Evolutionary conservation across 2,797 vertebrate genomes (phyloP).

Genomic region (Zenarchopterus dispar): DNA sequence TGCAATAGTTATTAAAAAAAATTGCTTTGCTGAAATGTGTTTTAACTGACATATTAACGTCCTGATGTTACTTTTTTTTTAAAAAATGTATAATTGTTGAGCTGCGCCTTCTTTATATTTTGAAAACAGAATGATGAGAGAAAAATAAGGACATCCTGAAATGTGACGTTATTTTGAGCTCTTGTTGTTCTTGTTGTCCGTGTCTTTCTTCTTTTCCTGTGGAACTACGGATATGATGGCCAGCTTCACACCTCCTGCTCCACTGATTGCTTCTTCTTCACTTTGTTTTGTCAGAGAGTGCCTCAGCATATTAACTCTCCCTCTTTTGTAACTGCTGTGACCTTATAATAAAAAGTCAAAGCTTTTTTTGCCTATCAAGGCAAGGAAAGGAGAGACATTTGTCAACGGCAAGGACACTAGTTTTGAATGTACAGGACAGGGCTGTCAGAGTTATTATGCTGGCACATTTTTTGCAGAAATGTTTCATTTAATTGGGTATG

Average conservation of each 20-base stretch:
- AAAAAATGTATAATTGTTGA: too few relatives aligned
- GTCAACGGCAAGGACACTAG: not conserved
- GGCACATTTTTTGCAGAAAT: not conserved
- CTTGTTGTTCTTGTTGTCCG: not conserved
- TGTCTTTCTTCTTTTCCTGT: not conserved
- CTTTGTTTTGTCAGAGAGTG: not conserved
- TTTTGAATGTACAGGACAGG: not conserved
- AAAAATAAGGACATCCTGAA: too few relatives aligned
- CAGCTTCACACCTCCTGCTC: not conserved
- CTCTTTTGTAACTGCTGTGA: slow-evolving; percentile 6
- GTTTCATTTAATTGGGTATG: too few relatives aligned
- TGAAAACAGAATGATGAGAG: too few relatives aligned
- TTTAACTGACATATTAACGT: too few relatives aligned
- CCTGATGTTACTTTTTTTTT: too few relatives aligned
- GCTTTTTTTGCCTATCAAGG: not conserved
- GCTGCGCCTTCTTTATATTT: too few relatives aligned
- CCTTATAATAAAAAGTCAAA: slow-evolving; percentile 15
- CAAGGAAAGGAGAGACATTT: slow-evolving; percentile 1
- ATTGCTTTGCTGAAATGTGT: too few relatives aligned
- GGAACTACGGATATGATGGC: not conserved
- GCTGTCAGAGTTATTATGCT: not conserved
- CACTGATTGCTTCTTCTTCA: slow-evolving; percentile 1
- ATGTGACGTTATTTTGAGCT: too few relatives aligned
- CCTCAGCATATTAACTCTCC: not conserved
- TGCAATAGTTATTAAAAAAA: too few relatives aligned